Evolutionary conservation across 2,113 vertebrate genomes (phyloP).

Genomic region (Anguilla rostrata): DNA sequence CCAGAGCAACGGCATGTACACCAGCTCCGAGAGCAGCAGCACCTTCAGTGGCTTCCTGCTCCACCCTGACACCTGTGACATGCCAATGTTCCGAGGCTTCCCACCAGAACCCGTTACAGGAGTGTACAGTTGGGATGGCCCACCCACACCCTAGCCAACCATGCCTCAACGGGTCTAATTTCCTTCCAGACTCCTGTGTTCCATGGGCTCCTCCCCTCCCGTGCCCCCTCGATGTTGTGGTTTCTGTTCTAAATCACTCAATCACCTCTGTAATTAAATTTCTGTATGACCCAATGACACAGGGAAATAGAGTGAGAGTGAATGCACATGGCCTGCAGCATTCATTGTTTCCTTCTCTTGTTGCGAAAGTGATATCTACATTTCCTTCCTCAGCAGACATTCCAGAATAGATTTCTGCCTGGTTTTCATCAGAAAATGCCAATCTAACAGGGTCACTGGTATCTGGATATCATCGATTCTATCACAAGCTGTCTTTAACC

Average conservation of each 20-base stretch:
- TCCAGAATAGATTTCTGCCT: not conserved
- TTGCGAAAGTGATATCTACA: not conserved
- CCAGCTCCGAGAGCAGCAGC: slow-evolving; percentile 50
- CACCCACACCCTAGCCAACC: not conserved
- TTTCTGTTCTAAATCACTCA: not conserved
- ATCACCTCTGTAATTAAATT: not conserved
- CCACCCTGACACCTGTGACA: slow-evolving; percentile 59
- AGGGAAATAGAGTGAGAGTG: not conserved
- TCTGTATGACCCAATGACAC: not conserved
- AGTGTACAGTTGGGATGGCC: slow-evolving; percentile 24
- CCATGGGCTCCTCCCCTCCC: not conserved
- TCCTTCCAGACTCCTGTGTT: not conserved
- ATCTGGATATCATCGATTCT: not conserved
- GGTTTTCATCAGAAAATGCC: not conserved
- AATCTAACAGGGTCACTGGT: not conserved
- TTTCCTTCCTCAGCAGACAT: not conserved
- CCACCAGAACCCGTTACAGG: not conserved
- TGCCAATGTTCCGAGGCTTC: slow-evolving; percentile 29
- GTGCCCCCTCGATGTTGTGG: not conserved
- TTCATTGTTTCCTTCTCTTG: not conserved
- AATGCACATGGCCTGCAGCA: not conserved
- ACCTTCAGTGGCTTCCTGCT: slow-evolving; percentile 67
- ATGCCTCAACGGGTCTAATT: not conserved
- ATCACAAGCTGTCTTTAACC: not conserved
- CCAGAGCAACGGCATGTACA: slow-evolving; percentile 58